phyloP scores from a whole-genome alignment of 1,140 invertebrate species.

The Apis mellifera region Amel_HAv3.1 CM009933.2:8233501-8234000 shows the following conservation, averaged over 20 bases:
- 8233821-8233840: neutral
- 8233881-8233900: neutral
- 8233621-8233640: neutral
- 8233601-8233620: neutral
- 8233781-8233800: neutral
- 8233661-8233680: neutral
- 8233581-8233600: neutral
- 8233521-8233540: neutral
- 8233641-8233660: neutral
- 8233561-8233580: neutral
- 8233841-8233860: neutral
- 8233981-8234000: neutral
- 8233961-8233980: neutral
- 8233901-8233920: neutral
- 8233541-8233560: neutral
- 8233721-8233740: too few species aligned
- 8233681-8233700: neutral
- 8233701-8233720: neutral
- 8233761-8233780: neutral
- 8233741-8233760: too few species aligned
- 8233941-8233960: neutral
- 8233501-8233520: neutral
- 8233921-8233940: neutral
- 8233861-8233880: conserved; percentile 7
- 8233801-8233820: neutral